Evolutionary conservation across 2,888 invertebrate species (phyloP).

Genomic region (Lasioglossum villosulum): DNA sequence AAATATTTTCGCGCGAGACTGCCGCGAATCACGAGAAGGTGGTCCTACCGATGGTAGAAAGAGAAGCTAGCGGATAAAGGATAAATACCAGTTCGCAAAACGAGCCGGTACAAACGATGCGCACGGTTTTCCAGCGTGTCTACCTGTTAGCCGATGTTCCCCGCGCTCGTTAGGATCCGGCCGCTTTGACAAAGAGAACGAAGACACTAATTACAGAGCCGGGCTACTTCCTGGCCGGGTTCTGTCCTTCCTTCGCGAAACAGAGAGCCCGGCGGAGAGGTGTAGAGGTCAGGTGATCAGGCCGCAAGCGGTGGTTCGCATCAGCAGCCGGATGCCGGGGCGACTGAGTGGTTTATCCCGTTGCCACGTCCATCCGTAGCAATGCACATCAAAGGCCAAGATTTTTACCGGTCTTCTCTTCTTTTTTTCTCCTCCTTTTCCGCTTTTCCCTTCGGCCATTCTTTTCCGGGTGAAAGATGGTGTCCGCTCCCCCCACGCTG

Average conservation of each 20-base stretch:
- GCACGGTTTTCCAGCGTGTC: slow-evolving; percentile 36
- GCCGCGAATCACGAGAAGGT: neutral
- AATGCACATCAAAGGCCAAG: slow-evolving; percentile 47
- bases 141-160: slow-evolving; percentile 65
- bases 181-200: slow-evolving; percentile 75
- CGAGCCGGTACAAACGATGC: slow-evolving; percentile 36
- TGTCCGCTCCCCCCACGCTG: neutral
- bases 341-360: slow-evolving; percentile 57
- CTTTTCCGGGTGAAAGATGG: slow-evolving; percentile 9
- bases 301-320: slow-evolving; percentile 63
- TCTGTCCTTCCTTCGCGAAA: slow-evolving; percentile 47
- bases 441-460: neutral
- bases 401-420: slow-evolving; percentile 32
- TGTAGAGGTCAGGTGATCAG: slow-evolving; percentile 54
- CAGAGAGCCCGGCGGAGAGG: slow-evolving; percentile 41
- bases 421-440: neutral
- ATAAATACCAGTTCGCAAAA: slow-evolving; percentile 8
- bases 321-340: slow-evolving; percentile 64
- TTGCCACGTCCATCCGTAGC: slow-evolving; percentile 19
- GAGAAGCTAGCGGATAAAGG: neutral
- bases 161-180: slow-evolving; percentile 60
- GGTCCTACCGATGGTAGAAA: neutral
- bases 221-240: slow-evolving; percentile 71
- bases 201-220: slow-evolving; percentile 79
- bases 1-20: neutral